phyloP scores from a whole-genome alignment of 2,113 vertebrate genomes.

The rat (Rattus norvegicus) region DNA sequence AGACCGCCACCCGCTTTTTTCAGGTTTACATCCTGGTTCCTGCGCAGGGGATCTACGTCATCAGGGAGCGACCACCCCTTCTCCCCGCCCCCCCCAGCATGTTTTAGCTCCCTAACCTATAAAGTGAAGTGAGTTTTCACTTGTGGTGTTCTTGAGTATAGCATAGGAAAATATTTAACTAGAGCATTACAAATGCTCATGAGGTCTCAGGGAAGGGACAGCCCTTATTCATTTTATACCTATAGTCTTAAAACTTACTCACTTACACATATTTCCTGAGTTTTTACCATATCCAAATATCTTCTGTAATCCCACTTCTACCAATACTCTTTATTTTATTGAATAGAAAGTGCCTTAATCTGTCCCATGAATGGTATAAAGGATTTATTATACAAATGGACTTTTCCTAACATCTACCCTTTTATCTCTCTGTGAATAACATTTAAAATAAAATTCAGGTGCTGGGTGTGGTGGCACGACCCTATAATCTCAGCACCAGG shows the following conservation, averaged over 20 bases:
- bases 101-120: background rate
- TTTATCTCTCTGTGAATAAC: background rate
- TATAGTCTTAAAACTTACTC: background rate
- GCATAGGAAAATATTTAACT: background rate
- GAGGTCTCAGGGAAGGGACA: background rate
- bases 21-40: too few relatives aligned
- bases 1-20: too few relatives aligned
- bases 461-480: background rate
- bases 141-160: background rate
- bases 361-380: background rate
- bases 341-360: background rate
- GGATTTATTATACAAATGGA: background rate
- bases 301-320: background rate
- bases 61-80: background rate
- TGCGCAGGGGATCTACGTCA: rapidly evolving
- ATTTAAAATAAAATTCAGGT: background rate
- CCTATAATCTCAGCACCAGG: background rate
- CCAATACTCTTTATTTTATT: background rate
- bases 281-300: background rate
- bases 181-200: background rate
- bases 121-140: background rate
- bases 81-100: too few relatives aligned
- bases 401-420: background rate
- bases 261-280: background rate
- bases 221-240: background rate